These are phyloP conservation scores for Lycia hirtaria DNA, from an alignment of 2,888 invertebrate genomes.

Conservation along the genomic window DNA sequence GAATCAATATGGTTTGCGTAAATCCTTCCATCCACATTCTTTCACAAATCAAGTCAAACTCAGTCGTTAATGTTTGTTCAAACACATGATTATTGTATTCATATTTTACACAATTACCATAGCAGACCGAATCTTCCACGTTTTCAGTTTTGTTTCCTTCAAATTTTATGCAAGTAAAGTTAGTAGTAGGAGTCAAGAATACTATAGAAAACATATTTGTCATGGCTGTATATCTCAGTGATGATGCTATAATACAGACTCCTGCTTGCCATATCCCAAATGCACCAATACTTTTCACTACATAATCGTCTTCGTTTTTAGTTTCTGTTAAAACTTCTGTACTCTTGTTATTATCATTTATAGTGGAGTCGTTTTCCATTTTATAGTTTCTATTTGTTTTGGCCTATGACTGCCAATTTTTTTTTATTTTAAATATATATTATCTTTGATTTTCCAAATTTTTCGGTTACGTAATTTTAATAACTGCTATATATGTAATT, in stretches of 20 bases:
- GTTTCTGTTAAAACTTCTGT: slow-evolving; percentile 33
- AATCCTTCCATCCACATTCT: slow-evolving; percentile 61
- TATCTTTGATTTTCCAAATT: too few species aligned
- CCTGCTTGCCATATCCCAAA: slow-evolving; percentile 63
- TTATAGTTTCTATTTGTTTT: slow-evolving; percentile 14
- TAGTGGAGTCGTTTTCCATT: slow-evolving; percentile 39
- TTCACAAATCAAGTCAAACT: slow-evolving; percentile 62
- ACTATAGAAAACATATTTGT: slow-evolving; percentile 60
- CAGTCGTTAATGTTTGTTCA: slow-evolving; percentile 56
- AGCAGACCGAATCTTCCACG: slow-evolving; percentile 54
- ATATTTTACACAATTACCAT: slow-evolving; percentile 57
- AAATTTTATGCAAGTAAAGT: slow-evolving; percentile 54
- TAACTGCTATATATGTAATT: neutral
- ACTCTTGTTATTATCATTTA: slow-evolving; percentile 27
- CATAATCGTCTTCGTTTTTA: slow-evolving; percentile 54
- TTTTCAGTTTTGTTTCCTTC: slow-evolving; percentile 39
- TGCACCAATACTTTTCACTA: slow-evolving; percentile 59
- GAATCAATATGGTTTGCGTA: slow-evolving; percentile 61
- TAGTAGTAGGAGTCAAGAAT: slow-evolving; percentile 57
- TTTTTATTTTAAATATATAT: too few species aligned
- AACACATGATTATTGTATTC: slow-evolving; percentile 53
- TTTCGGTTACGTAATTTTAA: neutral
- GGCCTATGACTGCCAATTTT: neutral
- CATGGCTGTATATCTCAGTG: slow-evolving; percentile 53
- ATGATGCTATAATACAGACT: slow-evolving; percentile 49